Evolutionary conservation across 2,113 vertebrate species (phyloP).

Genomic region (Xenopus laevis): DNA sequence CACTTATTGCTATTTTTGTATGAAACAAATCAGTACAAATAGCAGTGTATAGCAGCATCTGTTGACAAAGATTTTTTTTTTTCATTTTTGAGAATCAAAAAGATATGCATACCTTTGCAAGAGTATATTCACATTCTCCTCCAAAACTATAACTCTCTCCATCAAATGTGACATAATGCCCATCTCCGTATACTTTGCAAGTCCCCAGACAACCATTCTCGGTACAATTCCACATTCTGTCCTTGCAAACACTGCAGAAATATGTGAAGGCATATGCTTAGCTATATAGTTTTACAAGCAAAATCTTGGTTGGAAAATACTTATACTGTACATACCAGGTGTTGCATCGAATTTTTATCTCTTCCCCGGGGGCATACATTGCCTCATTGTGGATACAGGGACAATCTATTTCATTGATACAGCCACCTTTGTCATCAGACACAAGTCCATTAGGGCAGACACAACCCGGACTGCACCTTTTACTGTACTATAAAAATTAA

Average conservation of each 20-base stretch:
- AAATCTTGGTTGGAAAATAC: background rate
- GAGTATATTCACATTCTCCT: conserved; percentile 85
- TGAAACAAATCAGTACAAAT: too few species aligned
- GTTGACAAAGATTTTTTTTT: too few species aligned
- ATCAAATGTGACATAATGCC: conserved; percentile 87
- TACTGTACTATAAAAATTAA: conserved; percentile 68
- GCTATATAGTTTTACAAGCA: too few species aligned
- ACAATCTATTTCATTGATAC: conserved; percentile 68
- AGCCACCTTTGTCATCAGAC: conserved; percentile 69
- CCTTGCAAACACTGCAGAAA: conserved; percentile 69
- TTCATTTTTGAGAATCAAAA: background rate
- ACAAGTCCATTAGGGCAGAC: conserved; percentile 80
- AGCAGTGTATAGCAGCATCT: too few species aligned
- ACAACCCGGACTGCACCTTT: conserved; percentile 80
- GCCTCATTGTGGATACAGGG: conserved; percentile 84
- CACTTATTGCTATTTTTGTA: too few species aligned
- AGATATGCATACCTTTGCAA: conserved; percentile 73
- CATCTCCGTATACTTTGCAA: conserved; percentile 84
- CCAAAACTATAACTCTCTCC: conserved; percentile 82
- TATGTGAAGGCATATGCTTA: background rate
- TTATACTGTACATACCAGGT: conserved; percentile 78
- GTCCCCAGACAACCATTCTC: conserved; percentile 71
- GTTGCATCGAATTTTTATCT: conserved; percentile 80
- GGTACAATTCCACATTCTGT: conserved; percentile 78
- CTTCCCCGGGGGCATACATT: conserved; percentile 71